Evolutionary conservation across 2,797 vertebrate genomes (phyloP), one percentile per base, ranked within the genome.

Genomic region (Pipistrellus pipistrellus): DNA sequence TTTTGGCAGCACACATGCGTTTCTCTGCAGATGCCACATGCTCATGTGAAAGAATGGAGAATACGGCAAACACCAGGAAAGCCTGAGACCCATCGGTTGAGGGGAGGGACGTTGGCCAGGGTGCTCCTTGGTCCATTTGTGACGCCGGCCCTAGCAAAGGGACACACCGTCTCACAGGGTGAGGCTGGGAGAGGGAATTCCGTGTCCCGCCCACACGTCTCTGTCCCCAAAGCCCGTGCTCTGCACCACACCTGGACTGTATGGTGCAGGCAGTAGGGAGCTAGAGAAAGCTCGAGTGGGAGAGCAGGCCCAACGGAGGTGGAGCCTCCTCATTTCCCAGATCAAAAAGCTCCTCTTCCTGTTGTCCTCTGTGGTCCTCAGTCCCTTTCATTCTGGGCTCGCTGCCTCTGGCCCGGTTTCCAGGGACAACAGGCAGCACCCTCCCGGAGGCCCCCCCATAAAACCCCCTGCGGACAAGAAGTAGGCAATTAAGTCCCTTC

Each of bases 401-500:
- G 6, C 76, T 38, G 86, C 77, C 81, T 93, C 89, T 44, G 64
- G 51, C 64, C 77, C 59, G 94, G 81, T 95, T 92, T 94, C 94
- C 77, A 91, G 96, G 91, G 94, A 94, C 94, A 68, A 94, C 95
- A 68, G 84, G 73, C 76, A 82, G 88, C 88, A 57, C n/a, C 71
- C 62, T 93, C 72, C 44, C 6, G 3, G 46, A 55, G 87, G 51
- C 71, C 53, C 64, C 76, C 96, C 94, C 93, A 7, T 95, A 97
- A 95, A 92, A 64, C 73, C 80, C 76, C 77, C 51, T 48, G 78
- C 59, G 11, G 93, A 78, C 3, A 10, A 95, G 76, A 90, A 95
- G 80, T 12, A 48, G 85, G 87, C 95, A 90, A 96, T 96, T 94
- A 96, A 95, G 95, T 92, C 81, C 75, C 88, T 86, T 82, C 82